A percentile compares a stretch with the other conserved stretches of the same genome.
Evolutionary conservation across 37 sponge, comb jelly and placozoan species (phyloP).

Genomic region (Chondrilla cf. caribensis): DNA sequence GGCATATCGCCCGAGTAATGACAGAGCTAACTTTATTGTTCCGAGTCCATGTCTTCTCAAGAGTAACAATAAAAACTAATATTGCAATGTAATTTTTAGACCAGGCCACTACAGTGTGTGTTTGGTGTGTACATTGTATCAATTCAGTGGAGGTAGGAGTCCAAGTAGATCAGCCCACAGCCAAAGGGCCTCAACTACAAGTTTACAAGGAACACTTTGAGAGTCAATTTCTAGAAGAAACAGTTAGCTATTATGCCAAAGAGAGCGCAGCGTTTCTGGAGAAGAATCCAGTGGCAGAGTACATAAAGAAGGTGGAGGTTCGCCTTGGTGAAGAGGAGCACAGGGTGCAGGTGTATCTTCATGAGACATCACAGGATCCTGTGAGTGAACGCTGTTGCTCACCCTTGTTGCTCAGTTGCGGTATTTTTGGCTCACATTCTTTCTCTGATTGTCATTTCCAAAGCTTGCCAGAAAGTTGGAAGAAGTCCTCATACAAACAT

Average conservation of each 20-base stretch:
- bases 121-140: background rate
- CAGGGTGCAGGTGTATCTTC: conserved; percentile 86
- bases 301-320: conserved; percentile 90
- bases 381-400: too few species aligned
- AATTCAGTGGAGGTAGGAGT: conserved; percentile 85
- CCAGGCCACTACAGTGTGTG: too few species aligned
- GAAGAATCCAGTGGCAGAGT: conserved; percentile 94
- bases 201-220: conserved; percentile 88
- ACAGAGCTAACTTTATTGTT: too few species aligned
- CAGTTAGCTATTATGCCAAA: conserved; percentile 77
- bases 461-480: conserved; percentile 85
- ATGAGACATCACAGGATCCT: conserved; percentile 88
- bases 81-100: too few species aligned
- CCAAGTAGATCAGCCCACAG: conserved; percentile 45
- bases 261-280: conserved; percentile 87
- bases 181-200: conserved; percentile 67
- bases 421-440: background rate
- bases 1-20: too few species aligned
- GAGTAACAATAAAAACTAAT: too few species aligned
- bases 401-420: too few species aligned
- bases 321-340: conserved; percentile 89
- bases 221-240: conserved; percentile 80
- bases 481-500: conserved; percentile 77
- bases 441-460: too few species aligned
- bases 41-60: too few species aligned